Base-by-base conservation (phyloP, 2,888 invertebrate genomes). In the Eupeodes latifasciatus region DNA sequence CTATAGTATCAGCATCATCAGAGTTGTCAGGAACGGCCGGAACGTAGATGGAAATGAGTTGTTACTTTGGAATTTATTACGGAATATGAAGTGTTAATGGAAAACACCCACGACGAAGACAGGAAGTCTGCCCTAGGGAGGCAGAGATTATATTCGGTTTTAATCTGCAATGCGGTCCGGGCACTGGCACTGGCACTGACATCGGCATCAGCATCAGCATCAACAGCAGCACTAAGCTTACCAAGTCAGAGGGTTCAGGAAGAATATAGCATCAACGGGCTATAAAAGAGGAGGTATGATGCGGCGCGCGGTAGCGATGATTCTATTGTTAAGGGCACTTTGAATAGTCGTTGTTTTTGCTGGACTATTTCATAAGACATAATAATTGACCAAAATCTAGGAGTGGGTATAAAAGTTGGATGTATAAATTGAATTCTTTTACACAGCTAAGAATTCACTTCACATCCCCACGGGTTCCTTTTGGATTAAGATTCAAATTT, bases 1-100 rank as follows among this genome's bases (percentile, higher is more conserved):
- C 47, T 40, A 19, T 19, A 27, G 14, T 19, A 14, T 11, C 40
- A 14, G 10, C 1, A 44, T 36, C 69, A 57, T 36, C 76, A 59
- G 19, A 34, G 77, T 53, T 64, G 62, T 75, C 53, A 27, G 71
- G 14, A 64, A 14, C 47, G 51, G 55, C 84, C 84, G 80, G 72
- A 74, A 83, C 71, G 67, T 34, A 82, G 72, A 77, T 84, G 87
- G 84, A 87, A 87, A 87, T 87, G 87, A 87, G 87, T 87, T 84
- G 87, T 84, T 84, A 84, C 72, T 84, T 77, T 84, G 74, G 61
- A 87, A 81, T 87, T 87, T 84, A 84, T 84, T 74, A 87, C 76
- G 84, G 84, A 84, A 81, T 84, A 87, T 84, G 87, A 87, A 87
- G 87, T 87, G 87, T 84, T 87, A 87, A 87, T 87, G 87, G 87